Base-by-base conservation (phyloP, 2,888 invertebrate species). In the Campoplex capitator region DNA sequence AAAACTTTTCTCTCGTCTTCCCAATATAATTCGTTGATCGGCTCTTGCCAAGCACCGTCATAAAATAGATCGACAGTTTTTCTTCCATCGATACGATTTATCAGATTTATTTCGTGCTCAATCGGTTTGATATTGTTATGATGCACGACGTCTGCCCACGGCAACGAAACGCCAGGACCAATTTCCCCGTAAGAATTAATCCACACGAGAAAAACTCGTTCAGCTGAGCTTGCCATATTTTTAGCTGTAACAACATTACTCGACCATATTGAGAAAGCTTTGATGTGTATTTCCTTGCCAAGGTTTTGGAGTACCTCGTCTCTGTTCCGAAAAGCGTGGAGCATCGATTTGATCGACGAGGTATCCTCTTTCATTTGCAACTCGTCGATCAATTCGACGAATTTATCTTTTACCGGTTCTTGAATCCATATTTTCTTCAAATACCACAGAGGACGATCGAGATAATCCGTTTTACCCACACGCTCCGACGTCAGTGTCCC, bases 161-260 rank as follows among this genome's bases (percentile, higher is more conserved):
- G 86, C 23, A 88, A 73, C 1, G 83, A 76, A 28, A 88, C 74
- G 23, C 88, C 86, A 32, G 88, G 88, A 3, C 88, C 88, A 45
- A 88, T 84, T 83, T 88, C 88, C 2, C 88, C 88, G 54, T 88
- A 88, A 7, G 87, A 84, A 84, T 89, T 89, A 38, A 89, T 89
- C 89, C 89, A 89, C n/a, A 79, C 76, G 6, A 89, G 62, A n/a
- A 87, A 85, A 35, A 81, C 67, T 51, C 73, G 38, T 0, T 83
- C 76, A n/a, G 74, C 51, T 13, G 51, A 35, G 35, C 81, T 88
- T 28, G 88, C 86, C 68, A 88, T 84, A 56, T 79, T 85, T 62
- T 89, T 88, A 18, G 88, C 88, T 3, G 45, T 54, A 8, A 83
- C 85, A n/a, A 88, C 76, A 65, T 89, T 82, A 18, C 88, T 70